A percentile compares a stretch with the other conserved stretches of the same genome.
phyloP scores from a whole-genome alignment of 2,113 vertebrate genomes.

The Oreochromis tanganicae region DNA sequence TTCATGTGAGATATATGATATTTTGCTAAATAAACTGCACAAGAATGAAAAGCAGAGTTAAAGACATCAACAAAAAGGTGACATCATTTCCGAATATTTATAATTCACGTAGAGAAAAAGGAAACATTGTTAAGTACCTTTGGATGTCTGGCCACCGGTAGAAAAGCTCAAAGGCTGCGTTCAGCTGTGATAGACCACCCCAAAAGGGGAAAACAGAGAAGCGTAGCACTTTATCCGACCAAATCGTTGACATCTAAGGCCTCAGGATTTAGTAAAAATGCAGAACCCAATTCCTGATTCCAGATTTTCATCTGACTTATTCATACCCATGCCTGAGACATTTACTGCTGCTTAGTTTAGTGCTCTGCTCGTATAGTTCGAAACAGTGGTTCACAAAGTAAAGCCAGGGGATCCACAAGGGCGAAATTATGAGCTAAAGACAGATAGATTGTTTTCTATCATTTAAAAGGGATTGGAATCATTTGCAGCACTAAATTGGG shows the following conservation, averaged over 20 bases:
- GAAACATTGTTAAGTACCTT: conserved; percentile 18
- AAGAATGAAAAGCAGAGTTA: not conserved
- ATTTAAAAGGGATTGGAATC: not conserved
- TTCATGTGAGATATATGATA: conserved; percentile 7
- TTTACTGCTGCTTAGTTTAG: conserved; percentile 6
- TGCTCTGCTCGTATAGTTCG: conserved; percentile 7
- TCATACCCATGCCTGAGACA: conserved; percentile 12
- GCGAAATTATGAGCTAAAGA: not conserved
- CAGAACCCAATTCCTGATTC: conserved; percentile 22
- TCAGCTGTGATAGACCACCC: conserved; percentile 10
- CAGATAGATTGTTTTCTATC: not conserved
- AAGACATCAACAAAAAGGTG: not conserved
- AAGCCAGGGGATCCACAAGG: not conserved
- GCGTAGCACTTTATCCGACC: conserved; percentile 25
- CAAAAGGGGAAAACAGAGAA: conserved; percentile 41
- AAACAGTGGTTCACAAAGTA: not conserved
- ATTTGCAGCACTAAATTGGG: not conserved
- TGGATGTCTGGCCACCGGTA: conserved; percentile 28
- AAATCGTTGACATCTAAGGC: conserved; percentile 66
- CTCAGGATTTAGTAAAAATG: conserved; percentile 60
- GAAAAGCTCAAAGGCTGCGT: conserved; percentile 34
- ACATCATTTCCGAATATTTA: conserved; percentile 25
- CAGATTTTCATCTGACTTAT: conserved; percentile 37
- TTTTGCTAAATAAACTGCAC: not conserved
- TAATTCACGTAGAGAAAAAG: conserved; percentile 15